Percentiles rank a stretch among this genome's conserved stretches.
phyloP scores from a whole-genome alignment of 1,140 invertebrate species.

The Eriocheir sinensis region DNA sequence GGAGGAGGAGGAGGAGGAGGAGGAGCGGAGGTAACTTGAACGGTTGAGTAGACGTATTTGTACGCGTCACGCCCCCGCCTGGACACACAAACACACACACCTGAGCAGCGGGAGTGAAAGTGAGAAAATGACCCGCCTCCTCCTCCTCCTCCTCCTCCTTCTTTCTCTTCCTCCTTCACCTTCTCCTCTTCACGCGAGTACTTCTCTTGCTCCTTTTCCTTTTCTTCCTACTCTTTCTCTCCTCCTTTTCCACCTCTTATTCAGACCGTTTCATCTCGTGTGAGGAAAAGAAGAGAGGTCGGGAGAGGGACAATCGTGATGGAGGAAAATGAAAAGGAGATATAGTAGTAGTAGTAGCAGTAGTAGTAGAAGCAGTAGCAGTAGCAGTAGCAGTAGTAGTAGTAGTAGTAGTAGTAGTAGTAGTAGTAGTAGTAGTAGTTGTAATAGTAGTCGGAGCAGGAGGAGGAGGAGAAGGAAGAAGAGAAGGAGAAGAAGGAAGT shows the following conservation, averaged over 20 bases:
- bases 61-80: not conserved
- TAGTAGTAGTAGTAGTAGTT: too few relatives aligned
- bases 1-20: conserved; percentile 13
- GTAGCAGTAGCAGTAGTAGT: too few relatives aligned
- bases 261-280: not conserved
- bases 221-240: too few relatives aligned
- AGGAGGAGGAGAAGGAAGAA: too few relatives aligned
- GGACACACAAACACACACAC: conserved; percentile 2
- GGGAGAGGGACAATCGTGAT: too few relatives aligned
- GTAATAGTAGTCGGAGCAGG: too few relatives aligned
- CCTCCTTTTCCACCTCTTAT: too few relatives aligned
- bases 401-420: too few relatives aligned
- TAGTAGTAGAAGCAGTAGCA: too few relatives aligned
- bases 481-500: not conserved
- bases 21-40: not conserved
- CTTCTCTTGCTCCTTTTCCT: not conserved
- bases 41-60: conserved; percentile 22
- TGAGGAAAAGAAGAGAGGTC: not conserved
- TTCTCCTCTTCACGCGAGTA: not conserved
- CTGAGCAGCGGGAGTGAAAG: not conserved
- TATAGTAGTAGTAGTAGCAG: too few relatives aligned
- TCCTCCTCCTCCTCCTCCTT: not conserved
- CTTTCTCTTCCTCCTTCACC: too few relatives aligned
- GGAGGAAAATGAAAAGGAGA: too few relatives aligned
- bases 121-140: not conserved